A percentile compares a stretch with the other conserved stretches of the same genome.
phyloP scores from a whole-genome alignment of 2,113 vertebrate genomes.

The Oncorhynchus keta region DNA sequence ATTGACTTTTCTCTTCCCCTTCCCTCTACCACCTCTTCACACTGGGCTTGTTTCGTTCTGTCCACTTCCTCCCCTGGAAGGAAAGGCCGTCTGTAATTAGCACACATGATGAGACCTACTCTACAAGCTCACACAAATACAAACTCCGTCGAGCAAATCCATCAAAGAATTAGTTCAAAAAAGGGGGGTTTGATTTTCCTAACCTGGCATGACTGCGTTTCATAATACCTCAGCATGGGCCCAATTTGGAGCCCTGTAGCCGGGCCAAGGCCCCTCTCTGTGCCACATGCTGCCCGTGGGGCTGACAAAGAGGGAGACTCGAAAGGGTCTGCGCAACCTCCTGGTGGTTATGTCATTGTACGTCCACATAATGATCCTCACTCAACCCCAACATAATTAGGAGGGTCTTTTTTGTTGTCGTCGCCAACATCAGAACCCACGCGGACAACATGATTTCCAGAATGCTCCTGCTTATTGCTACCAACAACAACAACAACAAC shows the following conservation, averaged over 20 bases:
- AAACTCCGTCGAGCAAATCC: constrained; percentile 24
- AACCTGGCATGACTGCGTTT: constrained; percentile 21
- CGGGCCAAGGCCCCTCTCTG: constrained; percentile 14
- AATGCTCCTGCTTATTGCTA: too few species aligned
- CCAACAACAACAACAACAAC: too few species aligned
- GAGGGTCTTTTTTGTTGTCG: too few species aligned
- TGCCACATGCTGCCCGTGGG: neutral
- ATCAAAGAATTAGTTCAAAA: constrained; percentile 42
- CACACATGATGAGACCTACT: neutral
- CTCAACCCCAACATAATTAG: too few species aligned
- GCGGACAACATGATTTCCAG: too few species aligned
- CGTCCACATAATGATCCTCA: too few species aligned
- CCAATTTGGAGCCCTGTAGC: constrained; percentile 13
- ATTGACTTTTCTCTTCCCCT: neutral
- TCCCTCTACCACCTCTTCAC: neutral
- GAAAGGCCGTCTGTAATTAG: too few species aligned
- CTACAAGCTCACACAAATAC: constrained; percentile 9
- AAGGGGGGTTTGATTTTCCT: constrained; percentile 36
- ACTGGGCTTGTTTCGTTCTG: constrained; percentile 4
- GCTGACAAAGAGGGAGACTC: neutral
- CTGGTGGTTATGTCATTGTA: too few species aligned
- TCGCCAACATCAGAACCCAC: too few species aligned
- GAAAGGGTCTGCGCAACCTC: too few species aligned
- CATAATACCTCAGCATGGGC: constrained; percentile 35
- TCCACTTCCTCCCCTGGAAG: constrained; percentile 5